Percentiles rank a stretch among this genome's conserved stretches.
phyloP scores from a whole-genome alignment of 2,113 vertebrate genomes.

The Monopterus albus region DNA sequence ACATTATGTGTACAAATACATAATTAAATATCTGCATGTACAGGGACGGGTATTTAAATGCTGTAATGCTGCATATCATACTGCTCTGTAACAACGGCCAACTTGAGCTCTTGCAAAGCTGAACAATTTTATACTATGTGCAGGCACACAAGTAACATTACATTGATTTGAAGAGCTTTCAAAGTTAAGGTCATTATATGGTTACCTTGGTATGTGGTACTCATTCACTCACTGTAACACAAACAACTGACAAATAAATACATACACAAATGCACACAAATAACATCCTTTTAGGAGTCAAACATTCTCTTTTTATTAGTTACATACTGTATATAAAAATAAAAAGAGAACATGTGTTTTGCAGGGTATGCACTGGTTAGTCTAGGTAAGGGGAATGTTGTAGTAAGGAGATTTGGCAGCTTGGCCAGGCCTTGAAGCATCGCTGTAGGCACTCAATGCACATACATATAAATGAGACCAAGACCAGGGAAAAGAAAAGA shows the following conservation, averaged over 20 bases:
- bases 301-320: constrained; percentile 21
- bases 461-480: constrained; percentile 75
- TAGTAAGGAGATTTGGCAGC: constrained; percentile 54
- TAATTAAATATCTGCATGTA: no score
- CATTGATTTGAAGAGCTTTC: neutral
- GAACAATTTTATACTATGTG: neutral
- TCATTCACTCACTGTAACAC: no score
- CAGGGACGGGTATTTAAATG: neutral
- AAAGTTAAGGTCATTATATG: neutral
- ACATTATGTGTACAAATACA: neutral
- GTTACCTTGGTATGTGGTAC: neutral
- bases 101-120: neutral
- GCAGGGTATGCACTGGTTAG: constrained; percentile 14
- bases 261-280: neutral
- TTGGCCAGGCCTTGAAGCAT: constrained; percentile 58
- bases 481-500: constrained; percentile 46
- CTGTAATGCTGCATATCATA: neutral
- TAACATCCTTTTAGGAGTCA: neutral
- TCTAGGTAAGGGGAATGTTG: constrained; percentile 50
- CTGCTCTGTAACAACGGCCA: no score
- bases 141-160: no score
- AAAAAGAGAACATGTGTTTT: constrained; percentile 31
- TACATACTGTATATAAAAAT: constrained; percentile 26
- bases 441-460: constrained; percentile 75
- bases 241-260: no score